Conservation (phyloP, 1,140 invertebrate genomes). For the Trypoxylus dichotomus region DNA sequence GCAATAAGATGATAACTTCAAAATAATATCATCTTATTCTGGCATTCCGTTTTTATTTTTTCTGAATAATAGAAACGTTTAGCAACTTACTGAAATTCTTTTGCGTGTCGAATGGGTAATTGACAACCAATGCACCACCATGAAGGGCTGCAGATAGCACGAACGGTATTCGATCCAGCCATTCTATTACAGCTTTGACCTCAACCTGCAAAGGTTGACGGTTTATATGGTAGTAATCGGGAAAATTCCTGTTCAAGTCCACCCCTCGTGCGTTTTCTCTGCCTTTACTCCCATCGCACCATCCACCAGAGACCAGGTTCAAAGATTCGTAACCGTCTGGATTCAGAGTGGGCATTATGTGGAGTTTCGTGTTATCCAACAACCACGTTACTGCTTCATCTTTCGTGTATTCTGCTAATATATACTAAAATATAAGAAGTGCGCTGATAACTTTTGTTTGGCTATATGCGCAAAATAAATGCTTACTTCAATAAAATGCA, state of each 20-base stretch:
- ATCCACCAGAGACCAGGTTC: conserved; percentile 50
- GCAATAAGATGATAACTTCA: not conserved
- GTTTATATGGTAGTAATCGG: conserved; percentile 52
- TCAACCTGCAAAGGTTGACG: conserved; percentile 48
- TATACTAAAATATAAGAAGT: conserved; percentile 6
- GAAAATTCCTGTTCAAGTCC: conserved; percentile 58
- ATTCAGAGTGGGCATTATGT: conserved; percentile 61
- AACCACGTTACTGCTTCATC: conserved; percentile 45
- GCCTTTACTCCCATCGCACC: conserved; percentile 54
- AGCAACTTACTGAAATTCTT: conserved; percentile 47
- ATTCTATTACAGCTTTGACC: conserved; percentile 53
- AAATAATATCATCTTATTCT: not conserved
- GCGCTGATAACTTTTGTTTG: too few relatives aligned
- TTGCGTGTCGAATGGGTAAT: conserved; percentile 58
- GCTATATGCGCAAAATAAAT: too few relatives aligned
- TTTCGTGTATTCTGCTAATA: not conserved
- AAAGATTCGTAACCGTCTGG: conserved; percentile 55
- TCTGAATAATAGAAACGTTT: not conserved
- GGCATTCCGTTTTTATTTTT: not conserved
- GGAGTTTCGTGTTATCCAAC: conserved; percentile 57
- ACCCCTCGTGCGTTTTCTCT: conserved; percentile 49
- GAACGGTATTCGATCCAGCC: conserved; percentile 56
- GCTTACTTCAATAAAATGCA: conserved; percentile 59
- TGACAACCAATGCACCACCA: conserved; percentile 60
- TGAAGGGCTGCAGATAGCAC: conserved; percentile 61